Evolutionary conservation across 1,140 invertebrate species (phyloP).

Genomic region (Hormaphis cornu): DNA sequence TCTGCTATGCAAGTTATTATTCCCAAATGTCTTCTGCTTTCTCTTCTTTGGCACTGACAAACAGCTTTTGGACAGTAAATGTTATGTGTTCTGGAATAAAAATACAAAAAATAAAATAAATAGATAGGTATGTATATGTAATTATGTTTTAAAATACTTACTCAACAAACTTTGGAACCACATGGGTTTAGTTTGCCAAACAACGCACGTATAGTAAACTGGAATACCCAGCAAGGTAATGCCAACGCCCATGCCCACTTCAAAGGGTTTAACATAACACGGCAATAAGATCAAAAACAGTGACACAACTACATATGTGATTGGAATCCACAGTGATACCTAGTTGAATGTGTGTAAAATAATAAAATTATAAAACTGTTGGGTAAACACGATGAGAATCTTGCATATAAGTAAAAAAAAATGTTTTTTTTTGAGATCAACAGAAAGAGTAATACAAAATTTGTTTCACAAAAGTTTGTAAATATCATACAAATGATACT

Average conservation of each 20-base stretch:
- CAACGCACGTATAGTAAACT: slow-evolving; percentile 70
- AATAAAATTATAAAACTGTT: background rate
- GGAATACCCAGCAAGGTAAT: slow-evolving; percentile 84
- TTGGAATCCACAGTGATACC: slow-evolving; percentile 65
- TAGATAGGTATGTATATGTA: background rate
- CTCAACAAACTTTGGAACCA: slow-evolving; percentile 55
- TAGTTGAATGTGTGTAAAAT: slow-evolving; percentile 39
- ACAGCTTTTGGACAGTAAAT: slow-evolving; percentile 60
- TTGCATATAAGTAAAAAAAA: too few species aligned
- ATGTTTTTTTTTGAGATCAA: too few species aligned
- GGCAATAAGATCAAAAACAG: slow-evolving; percentile 72
- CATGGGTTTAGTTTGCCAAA: slow-evolving; percentile 63
- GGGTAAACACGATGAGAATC: background rate
- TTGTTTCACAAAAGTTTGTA: too few species aligned
- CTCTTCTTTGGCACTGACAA: slow-evolving; percentile 67
- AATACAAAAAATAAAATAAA: slow-evolving; percentile 37
- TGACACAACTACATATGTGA: slow-evolving; percentile 70
- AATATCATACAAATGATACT: too few species aligned
- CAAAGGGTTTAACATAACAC: slow-evolving; percentile 62
- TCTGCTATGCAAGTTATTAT: background rate
- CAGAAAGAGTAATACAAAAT: too few species aligned
- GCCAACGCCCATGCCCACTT: slow-evolving; percentile 72
- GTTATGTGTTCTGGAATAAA: slow-evolving; percentile 51
- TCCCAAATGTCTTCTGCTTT: slow-evolving; percentile 29
- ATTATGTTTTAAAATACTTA: slow-evolving; percentile 46